Base-by-base conservation (phyloP, 2,113 vertebrate genomes). In the Probosciger aterrimus region DNA sequence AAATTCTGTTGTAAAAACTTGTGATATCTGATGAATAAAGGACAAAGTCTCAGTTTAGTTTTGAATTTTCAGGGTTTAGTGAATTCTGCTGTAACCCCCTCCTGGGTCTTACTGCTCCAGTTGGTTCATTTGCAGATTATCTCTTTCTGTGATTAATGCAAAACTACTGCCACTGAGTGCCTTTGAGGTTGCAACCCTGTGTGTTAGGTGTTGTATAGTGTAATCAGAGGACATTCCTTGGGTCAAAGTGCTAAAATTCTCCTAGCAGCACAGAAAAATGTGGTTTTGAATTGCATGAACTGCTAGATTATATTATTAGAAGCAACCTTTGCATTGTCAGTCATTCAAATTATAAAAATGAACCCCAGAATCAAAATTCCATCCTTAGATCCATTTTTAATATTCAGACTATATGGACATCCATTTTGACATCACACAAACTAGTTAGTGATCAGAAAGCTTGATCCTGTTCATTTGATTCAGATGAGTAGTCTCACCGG, bases 31-130 rank as follows among this genome's bases (percentile, higher is more conserved):
- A 77, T 77, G 88, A 90, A 90, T 89, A 97, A 97, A 97, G 97
- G 95, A 90, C 97, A 98, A 97, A 97, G 98, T 97, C 93, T 93
- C 70, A 75, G 47, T 80, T 95, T 63, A 52, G 69, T 65, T 59
- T 65, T 55, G 60, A 90, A 91, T 82, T 94, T 92, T 93, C 64
- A 46, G 57, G 10, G 25, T 55, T 91, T 92, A 88, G 24, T 35
- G 31, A 35, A 81, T 95, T 93, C 69, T 68, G 59, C 77, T 46
- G 23, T 46, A 94, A 85, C 14, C 14, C 24, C 14, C 55, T 82
- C 62, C 15, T 13, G 35, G 43, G n/a, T 62, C 35, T 94, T 67
- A 33, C 44, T 77, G 28, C 18, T 91, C 14, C 17, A 15, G 27
- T 18, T 41, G 17, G 30, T 88, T 64, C 47, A 94, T 28, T 39